Evolutionary conservation across 1,140 invertebrate genomes (phyloP), one percentile per base, ranked within the genome.

Genomic region (Anastrepha ludens): DNA sequence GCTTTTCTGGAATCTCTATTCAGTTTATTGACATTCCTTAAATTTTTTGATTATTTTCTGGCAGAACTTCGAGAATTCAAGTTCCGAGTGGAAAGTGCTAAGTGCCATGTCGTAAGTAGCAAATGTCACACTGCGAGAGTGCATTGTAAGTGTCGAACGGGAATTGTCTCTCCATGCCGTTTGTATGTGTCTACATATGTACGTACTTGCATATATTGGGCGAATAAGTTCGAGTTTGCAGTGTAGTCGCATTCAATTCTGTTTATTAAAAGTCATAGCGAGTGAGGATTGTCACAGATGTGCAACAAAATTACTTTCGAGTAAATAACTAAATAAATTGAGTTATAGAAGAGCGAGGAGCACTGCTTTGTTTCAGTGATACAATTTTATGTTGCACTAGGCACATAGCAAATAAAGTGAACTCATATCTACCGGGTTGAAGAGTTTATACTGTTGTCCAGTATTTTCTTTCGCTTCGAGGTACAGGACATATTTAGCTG

Each of bases 11-110:
- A 86, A 44, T 86, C 74, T 86, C 85, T 20, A 86, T 62, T 86
- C 85, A 86, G 44, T 86, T 86, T 86, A 86, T 86, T 86, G 85
- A 86, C 85, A 86, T 86, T 86, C 58, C 58, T 86, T 60, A 62
- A 86, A 86, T 86, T 86, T 60, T 86, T 62, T 86, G 58, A 86
- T 44, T 86, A 86, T 86, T 86, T 86, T n/a, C 59, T 62, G n/a
- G 39, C 47, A 81, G 39, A 74, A 74, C 70, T 47, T 74, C 44
- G 70, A 74, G 47, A 74, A 74, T 74, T 50, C 47, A 50, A 81
- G 17, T 81, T 81, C 39, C n/a, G 11, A 55, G 20, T 81, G 74
- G 47, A 55, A 55, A 81, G 20, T 81, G 74, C 47, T 55, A 81
- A 81, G 74, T 81, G 74, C 74, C 74, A 81, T 47, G 70, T 74